Percentiles rank a stretch among this genome's conserved stretches.
phyloP scores from a whole-genome alignment of 2,888 invertebrate genomes.

The Lysandra coridon region DNA sequence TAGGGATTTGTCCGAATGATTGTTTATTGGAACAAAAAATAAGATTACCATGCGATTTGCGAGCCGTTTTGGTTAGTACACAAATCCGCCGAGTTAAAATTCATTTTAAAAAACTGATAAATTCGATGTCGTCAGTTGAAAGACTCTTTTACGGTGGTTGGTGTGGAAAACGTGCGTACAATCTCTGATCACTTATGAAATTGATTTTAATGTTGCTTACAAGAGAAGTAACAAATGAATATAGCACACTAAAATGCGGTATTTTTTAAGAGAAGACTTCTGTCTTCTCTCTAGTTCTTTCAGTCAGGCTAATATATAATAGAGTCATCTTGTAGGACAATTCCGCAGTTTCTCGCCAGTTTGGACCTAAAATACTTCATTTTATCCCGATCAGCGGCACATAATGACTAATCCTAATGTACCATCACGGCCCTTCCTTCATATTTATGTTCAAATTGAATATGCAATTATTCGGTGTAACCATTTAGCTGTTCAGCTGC shows the following conservation, averaged over 20 bases:
- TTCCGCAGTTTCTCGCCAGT: background rate
- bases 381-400: background rate
- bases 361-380: background rate
- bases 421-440: conserved; percentile 19
- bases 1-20: conserved; percentile 57
- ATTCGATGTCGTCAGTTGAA: background rate
- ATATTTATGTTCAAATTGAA: conserved; percentile 54
- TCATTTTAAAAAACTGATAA: background rate
- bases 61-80: background rate
- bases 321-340: background rate
- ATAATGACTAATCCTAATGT: conserved; percentile 18
- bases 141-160: background rate
- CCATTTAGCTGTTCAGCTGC: conserved; percentile 33
- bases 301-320: too few species aligned
- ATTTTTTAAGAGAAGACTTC: too few species aligned
- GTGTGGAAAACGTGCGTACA: background rate
- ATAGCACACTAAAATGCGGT: too few species aligned
- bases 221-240: too few species aligned
- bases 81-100: background rate
- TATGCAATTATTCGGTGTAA: conserved; percentile 58
- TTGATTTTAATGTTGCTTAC: too few species aligned
- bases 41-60: conserved; percentile 1
- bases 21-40: conserved; percentile 46
- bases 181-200: too few species aligned
- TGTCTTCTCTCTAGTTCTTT: background rate